Percentiles rank a stretch among this genome's conserved stretches.
These are phyloP conservation scores for Pseudomugil gertrudae DNA, from an alignment of 2,797 vertebrate species.

Conservation along the genomic window DNA sequence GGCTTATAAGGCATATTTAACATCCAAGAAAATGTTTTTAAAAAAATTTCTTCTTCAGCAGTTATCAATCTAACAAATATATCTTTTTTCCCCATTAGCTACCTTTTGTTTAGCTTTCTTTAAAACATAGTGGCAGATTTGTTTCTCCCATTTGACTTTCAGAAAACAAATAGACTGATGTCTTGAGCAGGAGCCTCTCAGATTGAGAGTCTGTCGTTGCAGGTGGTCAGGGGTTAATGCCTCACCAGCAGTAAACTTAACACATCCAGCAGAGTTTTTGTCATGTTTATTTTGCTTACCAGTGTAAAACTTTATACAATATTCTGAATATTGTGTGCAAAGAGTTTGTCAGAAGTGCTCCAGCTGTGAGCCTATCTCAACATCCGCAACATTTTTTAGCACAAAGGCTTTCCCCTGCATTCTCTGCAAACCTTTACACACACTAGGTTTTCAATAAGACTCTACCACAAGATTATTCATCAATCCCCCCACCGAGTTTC, in stretches of 20 bases:
- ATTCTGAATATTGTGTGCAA: conserved; percentile 35
- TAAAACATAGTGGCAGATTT: conserved; percentile 56
- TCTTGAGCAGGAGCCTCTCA: conserved; percentile 49
- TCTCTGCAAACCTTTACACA: conserved; percentile 17
- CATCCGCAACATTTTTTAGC: conserved; percentile 23
- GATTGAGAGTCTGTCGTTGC: conserved; percentile 45
- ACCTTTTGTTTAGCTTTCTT: conserved; percentile 48
- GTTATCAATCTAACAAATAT: conserved; percentile 17
- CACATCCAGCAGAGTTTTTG: conserved; percentile 54
- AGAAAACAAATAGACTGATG: conserved; percentile 69
- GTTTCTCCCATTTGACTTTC: conserved; percentile 64
- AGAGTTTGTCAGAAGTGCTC: conserved; percentile 28
- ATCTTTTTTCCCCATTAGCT: conserved; percentile 48
- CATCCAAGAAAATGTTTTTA: conserved; percentile 44
- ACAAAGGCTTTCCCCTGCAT: conserved; percentile 28
- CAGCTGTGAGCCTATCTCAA: conserved; percentile 20
- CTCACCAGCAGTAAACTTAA: conserved; percentile 40
- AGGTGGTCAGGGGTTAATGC: conserved; percentile 57
- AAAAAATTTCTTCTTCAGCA: conserved; percentile 28
- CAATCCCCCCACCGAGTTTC: too few species aligned
- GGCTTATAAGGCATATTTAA: conserved; percentile 12
- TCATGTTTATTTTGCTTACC: conserved; percentile 62
- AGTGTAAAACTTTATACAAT: conserved; percentile 50
- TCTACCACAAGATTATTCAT: conserved; percentile 22
- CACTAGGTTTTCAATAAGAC: conserved; percentile 27